A percentile compares a stretch with the other conserved stretches of the same genome.
These are phyloP conservation scores for Perdita meconis DNA, from an alignment of 2,888 invertebrate species.

Conservation along the genomic window DNA sequence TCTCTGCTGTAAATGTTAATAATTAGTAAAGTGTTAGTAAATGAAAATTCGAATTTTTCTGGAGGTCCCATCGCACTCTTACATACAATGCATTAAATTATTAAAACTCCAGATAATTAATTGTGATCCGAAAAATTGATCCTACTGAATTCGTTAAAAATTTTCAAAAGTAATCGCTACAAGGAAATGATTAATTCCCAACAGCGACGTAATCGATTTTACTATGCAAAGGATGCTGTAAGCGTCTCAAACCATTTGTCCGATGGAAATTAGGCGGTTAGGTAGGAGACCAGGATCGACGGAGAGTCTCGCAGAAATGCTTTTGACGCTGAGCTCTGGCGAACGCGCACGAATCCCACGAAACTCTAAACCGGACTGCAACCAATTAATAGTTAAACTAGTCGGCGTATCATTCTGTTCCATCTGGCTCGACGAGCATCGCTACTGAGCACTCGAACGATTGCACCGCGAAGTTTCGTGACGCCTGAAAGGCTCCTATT, in stretches of 20 bases:
- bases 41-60: no score
- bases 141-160: no score
- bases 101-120: no score
- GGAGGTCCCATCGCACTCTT: no score
- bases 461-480: slow-evolving; percentile 13
- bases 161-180: no score
- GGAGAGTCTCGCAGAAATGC: slow-evolving; percentile 21
- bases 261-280: slow-evolving; percentile 27
- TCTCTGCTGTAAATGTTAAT: no score
- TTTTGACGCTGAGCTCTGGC: slow-evolving; percentile 8
- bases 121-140: no score
- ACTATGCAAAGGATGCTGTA: no score
- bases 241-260: slow-evolving; percentile 13
- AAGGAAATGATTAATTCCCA: background rate
- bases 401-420: slow-evolving; percentile 50
- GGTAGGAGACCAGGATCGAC: slow-evolving; percentile 21
- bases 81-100: no score
- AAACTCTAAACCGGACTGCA: slow-evolving; percentile 62
- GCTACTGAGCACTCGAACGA: slow-evolving; percentile 12
- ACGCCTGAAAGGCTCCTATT: background rate
- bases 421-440: slow-evolving; percentile 1
- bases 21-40: no score
- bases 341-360: background rate
- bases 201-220: slow-evolving; percentile 21
- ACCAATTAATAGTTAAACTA: slow-evolving; percentile 72